Base-by-base conservation (phyloP, 2,797 vertebrate genomes). In the Sandelia bainsii region DNA sequence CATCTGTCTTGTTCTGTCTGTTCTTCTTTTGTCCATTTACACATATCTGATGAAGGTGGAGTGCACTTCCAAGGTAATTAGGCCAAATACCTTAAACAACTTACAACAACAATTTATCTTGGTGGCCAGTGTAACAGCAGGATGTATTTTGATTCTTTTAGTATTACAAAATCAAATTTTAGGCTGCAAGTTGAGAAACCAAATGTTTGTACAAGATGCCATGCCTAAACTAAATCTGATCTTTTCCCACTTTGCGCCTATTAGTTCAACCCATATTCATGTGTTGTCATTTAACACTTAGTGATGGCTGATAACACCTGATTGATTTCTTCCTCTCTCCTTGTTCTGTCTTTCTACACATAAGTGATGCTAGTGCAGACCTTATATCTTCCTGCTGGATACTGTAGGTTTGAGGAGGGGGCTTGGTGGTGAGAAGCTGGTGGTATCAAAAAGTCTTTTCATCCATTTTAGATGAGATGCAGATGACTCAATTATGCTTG, bases 401-500 rank as follows among this genome's bases (percentile, higher is more conserved):
- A 53, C 29, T 50, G 10, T 2, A 37, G 52, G 9, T 11, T 27
- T 40, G 27, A 5, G 22, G 46, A 14, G 0, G 22, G 45, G 34
- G 5, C 16, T 22, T 22, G n/a, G 27, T 27, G 45, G 42, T 13
- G 63, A 25, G 12, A 81, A 70, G 75, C 62, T 68, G 77, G 83
- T 11, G 12, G 88, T 12, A 91, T 90, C 62, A 91, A 90, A 87
- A 79, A 89, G 84, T 74, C 77, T 83, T 93, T 93, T 92, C 92
- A 91, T 95, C 92, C 87, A 89, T 93, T 94, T 94, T 89, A 81
- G 60, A 90, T 91, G 92, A 93, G 87, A 90, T 89, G 86, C 79
- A 92, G 91, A 93, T 90, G 93, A 93, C 87, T 93, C 91, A 93
- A 94, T 95, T 95, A 93, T 91, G 91, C 81, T 80, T 73, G 91